Evolutionary conservation across 2,797 vertebrate species (phyloP), one percentile per base, ranked within the genome.

Genomic region (Tolypeutes matacus): DNA sequence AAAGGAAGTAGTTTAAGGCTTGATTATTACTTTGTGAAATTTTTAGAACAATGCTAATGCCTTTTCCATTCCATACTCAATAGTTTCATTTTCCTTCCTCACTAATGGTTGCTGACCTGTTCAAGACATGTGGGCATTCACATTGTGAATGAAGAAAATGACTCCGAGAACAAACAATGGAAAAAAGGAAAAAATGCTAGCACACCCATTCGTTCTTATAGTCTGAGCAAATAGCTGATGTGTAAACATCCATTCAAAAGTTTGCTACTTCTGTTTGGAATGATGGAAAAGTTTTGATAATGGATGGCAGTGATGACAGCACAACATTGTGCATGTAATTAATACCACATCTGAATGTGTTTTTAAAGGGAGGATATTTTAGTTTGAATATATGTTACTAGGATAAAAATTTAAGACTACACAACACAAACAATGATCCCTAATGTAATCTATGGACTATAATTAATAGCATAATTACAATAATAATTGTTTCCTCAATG

Each of bases 41-140:
- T 69, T 62, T 90, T 31, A 89, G 89, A 96, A 96, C 81, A 96
- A 95, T 92, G 78, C 67, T 92, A 87, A 92, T 91, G 60, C 42
- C 18, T 91, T 96, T 88, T 90, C 93, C 89, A 89, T 75, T 95
- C 70, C 87, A 90, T 18, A 23, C 31, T 93, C 69, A 94, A 95
- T 73, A 64, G 83, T 76, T 93, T 82, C 67, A 94, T 91, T 96
- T 97, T 95, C 93, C 70, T 93, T 94, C 92, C 90, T 93, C 65
- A 82, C 11, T 80, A 31, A 76, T 89, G 51, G 69, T 5, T 89
- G 64, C 77, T 67, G 39, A 42, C 18, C n/a, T 92, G 34, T 81
- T 72, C 12, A 92, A 91, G 70, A 82, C 46, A 58, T 42, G 60
- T 39, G 69, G n/a, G 31, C 21, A 92, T 42, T 88, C 56, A 89